These are phyloP conservation scores for Agelastica alni DNA, from an alignment of 2,888 invertebrate species.

Conservation along the genomic window DNA sequence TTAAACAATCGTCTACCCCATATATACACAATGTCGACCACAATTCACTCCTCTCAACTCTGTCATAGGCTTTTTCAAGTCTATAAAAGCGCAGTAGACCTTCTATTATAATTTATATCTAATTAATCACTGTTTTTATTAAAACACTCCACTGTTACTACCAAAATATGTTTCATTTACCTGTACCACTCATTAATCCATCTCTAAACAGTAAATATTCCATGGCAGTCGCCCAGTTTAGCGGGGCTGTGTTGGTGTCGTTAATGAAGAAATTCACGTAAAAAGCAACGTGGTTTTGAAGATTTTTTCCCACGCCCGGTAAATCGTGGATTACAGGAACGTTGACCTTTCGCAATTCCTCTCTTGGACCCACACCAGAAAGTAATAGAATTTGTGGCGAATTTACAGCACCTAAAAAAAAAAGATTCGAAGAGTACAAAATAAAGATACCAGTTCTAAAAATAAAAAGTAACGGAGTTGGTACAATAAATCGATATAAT, in stretches of 20 bases:
- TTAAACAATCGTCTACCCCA: no score
- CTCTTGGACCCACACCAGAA: conserved; percentile 84
- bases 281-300: conserved; percentile 85
- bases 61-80: no score
- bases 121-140: no score
- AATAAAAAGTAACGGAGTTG: no score
- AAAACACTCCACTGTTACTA: no score
- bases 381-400: conserved; percentile 91
- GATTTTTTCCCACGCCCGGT: conserved; percentile 82
- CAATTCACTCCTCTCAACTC: no score
- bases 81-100: no score
- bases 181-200: conserved; percentile 88
- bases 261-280: conserved; percentile 79
- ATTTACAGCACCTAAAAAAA: conserved; percentile 74
- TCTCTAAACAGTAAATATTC: conserved; percentile 86
- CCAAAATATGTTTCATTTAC: no score
- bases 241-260: conserved; percentile 80
- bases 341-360: conserved; percentile 65
- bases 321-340: conserved; percentile 72
- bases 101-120: no score
- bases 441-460: no score
- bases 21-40: no score
- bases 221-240: conserved; percentile 94
- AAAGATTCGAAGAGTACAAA: neutral
- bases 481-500: no score